Base-by-base conservation (phyloP, 2,888 invertebrate genomes). In the Scaptomyza reducta region DNA sequence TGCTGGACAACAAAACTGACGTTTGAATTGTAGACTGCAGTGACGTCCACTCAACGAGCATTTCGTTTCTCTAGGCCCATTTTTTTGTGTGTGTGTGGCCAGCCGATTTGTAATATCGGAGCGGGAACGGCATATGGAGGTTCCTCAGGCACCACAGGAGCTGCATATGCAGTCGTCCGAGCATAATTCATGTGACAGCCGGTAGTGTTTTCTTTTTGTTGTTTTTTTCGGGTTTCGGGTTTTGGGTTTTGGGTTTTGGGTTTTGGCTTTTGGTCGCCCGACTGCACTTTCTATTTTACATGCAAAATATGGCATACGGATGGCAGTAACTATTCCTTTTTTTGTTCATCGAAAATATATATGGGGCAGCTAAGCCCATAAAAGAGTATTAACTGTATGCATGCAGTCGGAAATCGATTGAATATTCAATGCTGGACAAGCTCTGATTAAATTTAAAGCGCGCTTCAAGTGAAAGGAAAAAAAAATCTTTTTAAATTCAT, bases 1-100 rank as follows among this genome's bases (percentile, higher is more conserved):
- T 44, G 46, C 53, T 49, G 50, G 46, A 40, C 50, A 57, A 27
- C 56, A 55, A 51, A 51, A 13, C 59, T 61, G 56, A 50, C 40
- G 51, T 60, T 60, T 82, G 82, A 82, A 74, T 87, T 82, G 88
- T 82, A 61, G 83, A 82, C 82, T 82, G 88, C 82, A 82, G 83
- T 73, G 74, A 77, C 77, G 58, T 64, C 67, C 56, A 73, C 53
- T 63, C 53, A 46, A 57, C 66, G 57, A 27, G 9, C 62, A 33
- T 49, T 44, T 64, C 66, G 60, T 59, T 2, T 31, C 58, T 59
- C 14, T 60, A 25, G 75, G 65, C 57, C 54, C 62, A 44, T 66
- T 46, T 57, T 53, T 68, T 57, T 55, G 66, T 29, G 1, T 29
- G 27, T 41, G 40, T 50, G 35, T 55, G 63, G 49, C 56, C 61